Conservation (phyloP, 2,888 invertebrate species). For the Polietes domitor region DNA sequence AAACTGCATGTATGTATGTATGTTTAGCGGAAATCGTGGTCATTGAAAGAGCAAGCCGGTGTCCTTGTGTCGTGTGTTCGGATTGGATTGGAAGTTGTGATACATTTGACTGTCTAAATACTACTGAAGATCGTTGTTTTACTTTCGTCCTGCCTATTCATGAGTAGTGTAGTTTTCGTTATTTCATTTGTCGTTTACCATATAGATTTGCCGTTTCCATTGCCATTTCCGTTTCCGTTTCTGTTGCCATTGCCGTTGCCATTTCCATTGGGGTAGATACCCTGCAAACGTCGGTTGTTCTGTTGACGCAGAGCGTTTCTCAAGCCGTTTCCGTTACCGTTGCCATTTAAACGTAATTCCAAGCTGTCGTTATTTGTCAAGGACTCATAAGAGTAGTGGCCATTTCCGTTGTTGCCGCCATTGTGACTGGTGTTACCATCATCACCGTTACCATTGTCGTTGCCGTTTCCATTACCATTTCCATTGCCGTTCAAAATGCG, state of each 20-base stretch:
- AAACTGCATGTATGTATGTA: conserved; percentile 32
- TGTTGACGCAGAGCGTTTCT: conserved; percentile 54
- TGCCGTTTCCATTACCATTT: conserved; percentile 33
- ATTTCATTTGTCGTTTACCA: conserved; percentile 47
- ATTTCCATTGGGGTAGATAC: conserved; percentile 57
- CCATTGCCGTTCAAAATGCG: conserved; percentile 60
- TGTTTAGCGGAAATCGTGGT: conserved; percentile 27
- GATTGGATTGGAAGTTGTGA: conserved; percentile 45
- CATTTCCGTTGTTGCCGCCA: conserved; percentile 56
- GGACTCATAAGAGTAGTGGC: conserved; percentile 51
- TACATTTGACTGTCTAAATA: conserved; percentile 40
- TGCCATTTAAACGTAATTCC: conserved; percentile 49
- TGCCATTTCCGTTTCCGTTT: conserved; percentile 51
- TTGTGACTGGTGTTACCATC: conserved; percentile 43
- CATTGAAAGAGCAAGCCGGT: conserved; percentile 57
- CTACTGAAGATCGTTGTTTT: conserved; percentile 63
- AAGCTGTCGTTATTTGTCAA: conserved; percentile 23
- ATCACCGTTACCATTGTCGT: conserved; percentile 30
- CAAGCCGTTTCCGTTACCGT: conserved; percentile 56
- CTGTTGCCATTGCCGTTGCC: conserved; percentile 58
- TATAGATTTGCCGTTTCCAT: conserved; percentile 52
- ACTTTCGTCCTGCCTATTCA: conserved; percentile 61
- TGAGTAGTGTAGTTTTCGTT: not conserved
- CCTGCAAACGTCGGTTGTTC: conserved; percentile 56
- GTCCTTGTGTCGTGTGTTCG: conserved; percentile 36